These are phyloP conservation scores for Pelobates fuscus DNA, from an alignment of 2,113 vertebrate genomes.

Conservation along the genomic window DNA sequence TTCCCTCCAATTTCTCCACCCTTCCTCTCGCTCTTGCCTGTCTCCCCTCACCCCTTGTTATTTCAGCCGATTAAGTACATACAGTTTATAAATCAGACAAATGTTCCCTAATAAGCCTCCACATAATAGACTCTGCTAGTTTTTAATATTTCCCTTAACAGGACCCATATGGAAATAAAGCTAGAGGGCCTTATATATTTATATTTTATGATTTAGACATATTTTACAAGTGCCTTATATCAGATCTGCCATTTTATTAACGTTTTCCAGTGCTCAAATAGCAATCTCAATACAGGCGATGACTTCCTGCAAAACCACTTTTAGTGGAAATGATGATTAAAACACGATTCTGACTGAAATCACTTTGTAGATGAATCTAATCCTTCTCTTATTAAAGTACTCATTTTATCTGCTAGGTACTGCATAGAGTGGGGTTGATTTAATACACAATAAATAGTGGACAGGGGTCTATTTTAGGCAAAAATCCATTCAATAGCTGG, in stretches of 20 bases:
- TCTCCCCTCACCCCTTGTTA: constrained; percentile 39
- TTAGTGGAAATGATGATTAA: background rate
- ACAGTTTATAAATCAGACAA: constrained; percentile 50
- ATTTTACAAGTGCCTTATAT: constrained; percentile 41
- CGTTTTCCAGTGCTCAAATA: constrained; percentile 3
- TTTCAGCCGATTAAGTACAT: constrained; percentile 47
- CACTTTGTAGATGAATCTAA: background rate
- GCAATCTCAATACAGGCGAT: background rate
- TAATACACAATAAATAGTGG: too few relatives aligned
- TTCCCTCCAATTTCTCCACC: background rate
- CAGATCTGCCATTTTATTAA: constrained; percentile 36
- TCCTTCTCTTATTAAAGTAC: background rate
- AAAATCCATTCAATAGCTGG: too few relatives aligned
- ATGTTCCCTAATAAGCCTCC: constrained; percentile 47
- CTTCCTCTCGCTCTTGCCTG: constrained; percentile 15
- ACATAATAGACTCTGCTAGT: constrained; percentile 48
- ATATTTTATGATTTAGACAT: constrained; percentile 47
- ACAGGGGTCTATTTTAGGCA: too few relatives aligned
- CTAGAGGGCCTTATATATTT: constrained; percentile 46
- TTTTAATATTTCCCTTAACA: constrained; percentile 49
- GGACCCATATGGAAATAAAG: constrained; percentile 50
- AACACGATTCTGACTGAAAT: background rate
- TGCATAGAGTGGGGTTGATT: too few relatives aligned
- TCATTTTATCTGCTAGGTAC: background rate
- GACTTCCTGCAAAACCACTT: background rate